phyloP scores from a whole-genome alignment of 2,113 vertebrate genomes.

The Haplochromis vanheusdeni region DNA sequence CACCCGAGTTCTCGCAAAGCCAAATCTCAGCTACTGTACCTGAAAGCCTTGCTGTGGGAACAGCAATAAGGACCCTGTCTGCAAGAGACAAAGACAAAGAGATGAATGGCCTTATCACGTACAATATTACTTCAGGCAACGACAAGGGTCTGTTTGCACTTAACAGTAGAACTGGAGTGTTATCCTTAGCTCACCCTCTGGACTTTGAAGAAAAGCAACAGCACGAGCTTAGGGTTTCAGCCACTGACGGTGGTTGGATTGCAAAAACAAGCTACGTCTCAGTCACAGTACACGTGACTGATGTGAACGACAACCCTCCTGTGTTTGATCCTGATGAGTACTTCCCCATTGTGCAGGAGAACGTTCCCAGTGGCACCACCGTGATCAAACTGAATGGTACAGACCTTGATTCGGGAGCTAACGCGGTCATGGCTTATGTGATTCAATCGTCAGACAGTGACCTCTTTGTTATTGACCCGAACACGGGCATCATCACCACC shows the following conservation, averaged over 20 bases:
- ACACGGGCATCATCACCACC: slow-evolving; percentile 91
- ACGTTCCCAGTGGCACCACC: slow-evolving; percentile 92
- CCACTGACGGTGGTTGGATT: slow-evolving; percentile 90
- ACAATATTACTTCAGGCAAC: slow-evolving; percentile 86
- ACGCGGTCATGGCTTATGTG: slow-evolving; percentile 86
- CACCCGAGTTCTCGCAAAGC: slow-evolving; percentile 91
- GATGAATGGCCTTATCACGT: slow-evolving; percentile 86
- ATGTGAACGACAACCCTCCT: slow-evolving; percentile 94
- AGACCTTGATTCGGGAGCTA: slow-evolving; percentile 84
- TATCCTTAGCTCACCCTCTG: slow-evolving; percentile 78
- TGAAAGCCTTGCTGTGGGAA: slow-evolving; percentile 81
- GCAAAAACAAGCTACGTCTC: slow-evolving; percentile 84
- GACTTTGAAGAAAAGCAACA: slow-evolving; percentile 85
- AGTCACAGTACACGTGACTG: slow-evolving; percentile 80
- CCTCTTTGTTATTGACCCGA: slow-evolving; percentile 94
- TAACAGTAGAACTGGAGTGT: slow-evolving; percentile 81
- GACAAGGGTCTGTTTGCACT: slow-evolving; percentile 81
- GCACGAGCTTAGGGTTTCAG: slow-evolving; percentile 84
- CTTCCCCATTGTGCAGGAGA: slow-evolving; percentile 87
- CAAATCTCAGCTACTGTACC: slow-evolving; percentile 80
- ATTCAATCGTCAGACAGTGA: slow-evolving; percentile 94
- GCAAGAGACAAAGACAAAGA: slow-evolving; percentile 89
- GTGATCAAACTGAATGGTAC: slow-evolving; percentile 86
- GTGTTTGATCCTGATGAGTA: slow-evolving; percentile 83
- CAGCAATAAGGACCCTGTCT: slow-evolving; percentile 80